Evolutionary conservation across 2,797 vertebrate genomes (phyloP).

Genomic region (Scarus forsteni): DNA sequence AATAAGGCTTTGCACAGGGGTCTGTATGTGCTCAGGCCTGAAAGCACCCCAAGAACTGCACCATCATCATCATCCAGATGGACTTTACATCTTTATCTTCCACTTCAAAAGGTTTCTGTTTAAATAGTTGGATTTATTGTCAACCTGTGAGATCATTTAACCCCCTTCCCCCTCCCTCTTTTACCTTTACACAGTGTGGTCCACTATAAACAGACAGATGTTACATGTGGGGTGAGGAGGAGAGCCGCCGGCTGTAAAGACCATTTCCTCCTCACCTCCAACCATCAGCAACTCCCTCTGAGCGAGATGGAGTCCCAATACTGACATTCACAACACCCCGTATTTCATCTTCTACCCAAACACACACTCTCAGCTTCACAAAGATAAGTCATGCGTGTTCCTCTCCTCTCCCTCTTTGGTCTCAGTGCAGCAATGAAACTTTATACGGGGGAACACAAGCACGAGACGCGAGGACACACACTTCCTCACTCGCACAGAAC

Average conservation of each 20-base stretch:
- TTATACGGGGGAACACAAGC: slow-evolving; percentile 42
- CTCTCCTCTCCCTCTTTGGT: slow-evolving; percentile 35
- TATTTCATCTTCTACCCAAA: slow-evolving; percentile 2
- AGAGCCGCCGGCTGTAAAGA: slow-evolving; percentile 42
- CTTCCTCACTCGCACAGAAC: slow-evolving; percentile 10
- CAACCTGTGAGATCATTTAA: not conserved
- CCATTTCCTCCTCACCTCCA: slow-evolving; percentile 52
- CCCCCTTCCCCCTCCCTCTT: not conserved
- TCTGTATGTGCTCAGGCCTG: too few species aligned
- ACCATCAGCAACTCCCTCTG: slow-evolving; percentile 27
- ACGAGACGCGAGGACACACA: slow-evolving; percentile 9
- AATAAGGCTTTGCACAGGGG: too few species aligned
- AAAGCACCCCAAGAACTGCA: too few species aligned
- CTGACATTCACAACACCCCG: slow-evolving; percentile 25
- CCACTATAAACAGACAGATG: slow-evolving; percentile 46
- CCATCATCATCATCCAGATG: too few species aligned
- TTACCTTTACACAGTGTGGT: slow-evolving; percentile 46
- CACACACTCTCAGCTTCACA: not conserved
- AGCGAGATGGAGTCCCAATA: slow-evolving; percentile 21
- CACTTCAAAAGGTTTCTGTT: too few species aligned
- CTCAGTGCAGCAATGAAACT: slow-evolving; percentile 56
- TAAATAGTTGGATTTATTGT: slow-evolving; percentile 48
- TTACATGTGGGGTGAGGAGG: slow-evolving; percentile 36
- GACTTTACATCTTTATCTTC: too few species aligned
- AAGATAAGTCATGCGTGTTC: slow-evolving; percentile 32